Base-by-base conservation (phyloP, 2,113 vertebrate species). In the Gallinago undulata region DNA sequence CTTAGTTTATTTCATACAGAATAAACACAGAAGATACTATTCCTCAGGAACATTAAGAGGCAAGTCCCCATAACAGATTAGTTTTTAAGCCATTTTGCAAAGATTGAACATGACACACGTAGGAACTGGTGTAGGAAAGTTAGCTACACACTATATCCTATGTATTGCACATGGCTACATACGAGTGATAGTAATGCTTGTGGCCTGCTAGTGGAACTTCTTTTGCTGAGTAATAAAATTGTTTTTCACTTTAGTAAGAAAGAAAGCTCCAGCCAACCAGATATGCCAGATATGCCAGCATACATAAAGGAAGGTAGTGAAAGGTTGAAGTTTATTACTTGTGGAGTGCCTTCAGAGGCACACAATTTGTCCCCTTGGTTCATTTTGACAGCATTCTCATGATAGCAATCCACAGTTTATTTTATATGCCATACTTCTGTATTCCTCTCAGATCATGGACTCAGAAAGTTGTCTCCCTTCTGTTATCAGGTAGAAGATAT, bases 401-500 rank as follows among this genome's bases (percentile, higher is more conserved):
- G 41, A 75, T 39, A 92, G 28, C 7, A 45, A 92, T 66, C 53
- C 79, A 82, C n/a, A 76, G 73, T 87, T 95, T 90, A 79, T 96
- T 93, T 92, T 90, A 64, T 56, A n/a, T 76, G 31, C 6, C 87
- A 50, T 68, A 66, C 53, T 68, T 78, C 74, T 84, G 81, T 75
- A 73, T 47, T 72, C 66, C n/a, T 89, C 47, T 75, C 76, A 90
- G 39, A 93, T 89, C 80, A 50, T 2, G 12, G 6, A 62, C 47
- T 73, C 31, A 84, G n/a, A 90, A 92, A 66, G 48, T 89, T 78
- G 73, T 92, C 73, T 68, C 45, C 57, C 25, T 81, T 81, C 39
- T 89, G 33, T 82, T 94, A 91, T 92, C 88, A 94, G 64, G 83
- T 70, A 84, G 56, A 92, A 92, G 77, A 74, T 67, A 85, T 39